Conservation (phyloP, 2,888 invertebrate genomes). For the Allophyes oxyacanthae region DNA sequence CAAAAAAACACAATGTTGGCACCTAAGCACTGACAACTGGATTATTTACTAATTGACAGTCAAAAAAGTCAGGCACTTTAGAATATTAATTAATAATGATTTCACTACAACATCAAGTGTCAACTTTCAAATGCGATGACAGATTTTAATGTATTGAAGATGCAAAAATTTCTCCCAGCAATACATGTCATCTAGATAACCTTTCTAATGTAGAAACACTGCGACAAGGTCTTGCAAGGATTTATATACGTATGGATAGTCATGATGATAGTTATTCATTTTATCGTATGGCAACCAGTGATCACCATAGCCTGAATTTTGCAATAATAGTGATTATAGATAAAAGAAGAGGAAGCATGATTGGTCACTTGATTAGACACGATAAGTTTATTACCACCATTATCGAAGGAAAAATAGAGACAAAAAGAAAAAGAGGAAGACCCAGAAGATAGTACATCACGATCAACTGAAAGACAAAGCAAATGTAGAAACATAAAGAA, state of each 20-base stretch:
- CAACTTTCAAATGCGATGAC: slow-evolving; percentile 35
- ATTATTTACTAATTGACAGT: slow-evolving; percentile 9
- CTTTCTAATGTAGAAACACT: slow-evolving; percentile 24
- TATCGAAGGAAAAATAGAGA: no score
- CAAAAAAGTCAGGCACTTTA: background rate
- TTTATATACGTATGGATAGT: slow-evolving; percentile 4
- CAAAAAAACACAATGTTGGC: no score
- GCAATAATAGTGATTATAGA: background rate
- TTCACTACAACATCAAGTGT: slow-evolving; percentile 23
- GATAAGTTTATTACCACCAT: no score
- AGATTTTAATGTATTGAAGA: slow-evolving; percentile 32
- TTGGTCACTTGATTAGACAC: no score
- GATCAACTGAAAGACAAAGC: no score
- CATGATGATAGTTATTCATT: no score
- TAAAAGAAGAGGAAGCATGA: no score
- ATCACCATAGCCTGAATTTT: no score
- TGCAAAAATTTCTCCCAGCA: slow-evolving; percentile 35
- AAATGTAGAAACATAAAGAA: no score
- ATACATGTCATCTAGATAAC: slow-evolving; percentile 15
- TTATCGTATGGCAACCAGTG: no score
- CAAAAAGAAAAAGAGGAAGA: no score
- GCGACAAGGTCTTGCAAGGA: slow-evolving; percentile 11
- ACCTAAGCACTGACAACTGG: background rate
- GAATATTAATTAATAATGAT: slow-evolving; percentile 19
- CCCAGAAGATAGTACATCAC: no score